Conservation (phyloP, 2,797 vertebrate species). For the Malacoraja senta region DNA sequence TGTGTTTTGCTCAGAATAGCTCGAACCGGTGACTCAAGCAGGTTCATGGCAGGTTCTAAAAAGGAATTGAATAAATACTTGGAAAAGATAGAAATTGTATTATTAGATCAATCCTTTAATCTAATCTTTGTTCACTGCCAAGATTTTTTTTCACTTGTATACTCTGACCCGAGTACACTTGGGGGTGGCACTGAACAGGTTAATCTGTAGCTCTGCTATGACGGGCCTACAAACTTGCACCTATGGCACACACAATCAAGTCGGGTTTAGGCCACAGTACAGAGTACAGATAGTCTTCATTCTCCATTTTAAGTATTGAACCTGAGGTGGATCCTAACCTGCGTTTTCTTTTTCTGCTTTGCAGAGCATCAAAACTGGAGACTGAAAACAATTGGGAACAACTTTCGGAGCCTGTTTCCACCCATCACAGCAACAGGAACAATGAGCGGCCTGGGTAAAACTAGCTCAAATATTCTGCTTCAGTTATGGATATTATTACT, state of each 20-base stretch:
- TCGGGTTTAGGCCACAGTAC: background rate
- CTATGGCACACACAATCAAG: background rate
- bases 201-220: background rate
- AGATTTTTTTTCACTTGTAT: no score
- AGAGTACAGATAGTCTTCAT: no score
- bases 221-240: background rate
- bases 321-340: background rate
- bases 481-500: background rate
- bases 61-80: background rate
- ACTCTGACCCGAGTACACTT: no score
- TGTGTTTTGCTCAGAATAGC: background rate
- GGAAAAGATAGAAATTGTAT: background rate
- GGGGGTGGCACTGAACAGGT: no score
- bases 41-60: background rate
- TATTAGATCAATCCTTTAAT: background rate
- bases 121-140: no score
- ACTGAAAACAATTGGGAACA: slow-evolving; percentile 84
- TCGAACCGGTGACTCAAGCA: background rate
- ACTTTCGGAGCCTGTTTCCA: slow-evolving; percentile 77
- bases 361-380: slow-evolving; percentile 82
- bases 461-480: background rate
- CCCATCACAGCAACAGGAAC: slow-evolving; percentile 73
- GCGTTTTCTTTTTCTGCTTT: slow-evolving; percentile 44
- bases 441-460: slow-evolving; percentile 70
- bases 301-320: no score